Conservation (phyloP, 2,113 vertebrate species). For the Scytalopus superciliaris region DNA sequence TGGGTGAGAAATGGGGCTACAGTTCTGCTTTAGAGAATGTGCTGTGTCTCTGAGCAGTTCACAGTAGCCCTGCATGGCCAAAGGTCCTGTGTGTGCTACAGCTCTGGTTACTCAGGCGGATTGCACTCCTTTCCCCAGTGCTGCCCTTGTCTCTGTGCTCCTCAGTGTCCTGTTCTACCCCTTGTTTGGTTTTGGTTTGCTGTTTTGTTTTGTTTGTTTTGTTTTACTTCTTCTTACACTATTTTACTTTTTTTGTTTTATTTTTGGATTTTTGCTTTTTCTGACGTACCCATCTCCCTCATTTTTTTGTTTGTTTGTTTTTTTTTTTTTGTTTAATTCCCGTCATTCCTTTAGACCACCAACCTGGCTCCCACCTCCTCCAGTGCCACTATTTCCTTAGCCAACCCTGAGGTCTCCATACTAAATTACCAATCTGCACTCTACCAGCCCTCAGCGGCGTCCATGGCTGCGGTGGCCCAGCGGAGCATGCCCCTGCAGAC, state of each 20-base stretch:
- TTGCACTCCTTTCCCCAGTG: not conserved
- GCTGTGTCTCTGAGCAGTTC: not conserved
- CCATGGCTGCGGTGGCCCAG: slow-evolving; percentile 98
- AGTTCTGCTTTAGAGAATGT: not conserved
- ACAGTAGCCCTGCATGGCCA: rapidly evolving
- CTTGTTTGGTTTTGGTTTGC: slow-evolving; percentile 36
- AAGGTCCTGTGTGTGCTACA: not conserved
- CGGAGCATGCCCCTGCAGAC: slow-evolving; percentile 95
- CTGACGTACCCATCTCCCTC: slow-evolving; percentile 69
- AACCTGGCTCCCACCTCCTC: slow-evolving; percentile 93
- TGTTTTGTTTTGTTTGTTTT: slow-evolving; percentile 20
- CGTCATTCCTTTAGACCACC: slow-evolving; percentile 89
- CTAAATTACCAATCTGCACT: slow-evolving; percentile 98
- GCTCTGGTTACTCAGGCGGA: not conserved
- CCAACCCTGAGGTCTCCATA: slow-evolving; percentile 96
- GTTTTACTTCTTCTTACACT: slow-evolving; percentile 12
- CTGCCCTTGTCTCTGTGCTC: not conserved
- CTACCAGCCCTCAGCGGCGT: slow-evolving; percentile 95
- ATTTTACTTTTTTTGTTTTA: not conserved
- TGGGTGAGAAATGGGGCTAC: not conserved
- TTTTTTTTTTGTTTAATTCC: slow-evolving; percentile 77
- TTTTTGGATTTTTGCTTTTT: slow-evolving; percentile 52
- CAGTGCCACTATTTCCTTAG: slow-evolving; percentile 96
- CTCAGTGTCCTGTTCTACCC: not conserved
- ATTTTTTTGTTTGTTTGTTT: slow-evolving; percentile 75